Conservation (phyloP, 1,140 invertebrate species). For the Dinoponera quadriceps region DNA sequence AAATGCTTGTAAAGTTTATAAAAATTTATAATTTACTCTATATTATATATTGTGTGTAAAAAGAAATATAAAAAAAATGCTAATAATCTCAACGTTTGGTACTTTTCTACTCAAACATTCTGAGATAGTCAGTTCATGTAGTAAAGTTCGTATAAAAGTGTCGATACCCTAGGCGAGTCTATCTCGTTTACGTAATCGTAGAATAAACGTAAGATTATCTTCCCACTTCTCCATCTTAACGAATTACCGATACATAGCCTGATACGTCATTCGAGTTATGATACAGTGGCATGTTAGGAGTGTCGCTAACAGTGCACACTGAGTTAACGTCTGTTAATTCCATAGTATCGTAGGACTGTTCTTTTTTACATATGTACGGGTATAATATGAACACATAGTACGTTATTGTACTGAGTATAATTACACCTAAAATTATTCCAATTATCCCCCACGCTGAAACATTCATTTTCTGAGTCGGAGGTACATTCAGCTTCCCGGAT, state of each 20-base stretch:
- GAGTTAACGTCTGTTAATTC: constrained; percentile 34
- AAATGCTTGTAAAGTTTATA: constrained; percentile 34
- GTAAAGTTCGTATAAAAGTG: constrained; percentile 46
- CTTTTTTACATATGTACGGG: constrained; percentile 37
- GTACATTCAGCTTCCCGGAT: neutral
- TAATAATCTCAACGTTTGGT: constrained; percentile 17
- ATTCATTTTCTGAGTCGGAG: neutral
- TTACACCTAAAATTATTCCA: constrained; percentile 32
- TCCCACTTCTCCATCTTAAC: neutral
- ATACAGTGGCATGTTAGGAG: constrained; percentile 19
- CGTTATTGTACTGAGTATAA: constrained; percentile 31
- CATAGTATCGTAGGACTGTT: neutral
- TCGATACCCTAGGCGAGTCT: neutral
- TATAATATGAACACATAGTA: constrained; percentile 17
- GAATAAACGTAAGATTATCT: constrained; percentile 8
- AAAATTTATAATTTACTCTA: constrained; percentile 14
- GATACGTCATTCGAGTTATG: neutral
- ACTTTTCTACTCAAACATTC: constrained; percentile 19
- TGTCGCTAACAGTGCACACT: constrained; percentile 20
- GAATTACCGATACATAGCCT: constrained; percentile 5
- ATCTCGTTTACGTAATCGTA: neutral
- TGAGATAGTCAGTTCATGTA: neutral
- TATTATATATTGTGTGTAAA: neutral
- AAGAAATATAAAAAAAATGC: constrained; percentile 9
- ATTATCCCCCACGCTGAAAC: constrained; percentile 52